Base-by-base conservation (phyloP, 2,113 vertebrate species). In the Coptodon rendalli region DNA sequence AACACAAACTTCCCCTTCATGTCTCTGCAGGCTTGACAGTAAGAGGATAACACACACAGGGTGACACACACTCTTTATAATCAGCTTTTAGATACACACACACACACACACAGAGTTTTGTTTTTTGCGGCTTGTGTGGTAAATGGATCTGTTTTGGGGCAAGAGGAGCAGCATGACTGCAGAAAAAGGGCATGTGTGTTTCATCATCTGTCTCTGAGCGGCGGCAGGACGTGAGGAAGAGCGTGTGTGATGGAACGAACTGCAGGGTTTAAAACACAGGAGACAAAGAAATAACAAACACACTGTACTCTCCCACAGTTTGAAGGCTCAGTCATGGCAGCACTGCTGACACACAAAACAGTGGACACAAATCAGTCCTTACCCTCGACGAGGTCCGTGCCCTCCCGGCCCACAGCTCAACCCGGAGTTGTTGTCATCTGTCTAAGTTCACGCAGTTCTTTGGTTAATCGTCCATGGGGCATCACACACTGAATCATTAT, bases 41-140 rank as follows among this genome's bases (percentile, higher is more conserved):
- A 43, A 86, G 80, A 73, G 57, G n/a, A 73, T 59, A 73, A 87
- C 68, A 78, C 82, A 82, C 78, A 73, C 80, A 48, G 9, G 14
- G 36, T 0, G 29, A 31, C 59, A 29, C 40, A 36, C 40, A 82
- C n/a, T 63, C 79, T 85, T 63, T 59, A 81, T 88, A 87, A 86
- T 54, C 53, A 38, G 81, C 80, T 61, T 68, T 80, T 52, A 84
- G 31, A 83, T 24, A 81, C 16, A 79, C 83, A 88, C 31, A 78
- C 16, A 82, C 10, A 66, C 66, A 84, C n/a, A 81, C 19, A 40
- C 1, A 79, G 0, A 24, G 45, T 78, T 78, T 31, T 19, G 71
- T 52, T 83, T 57, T 6, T 54, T 53, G 11, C 73, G 61, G 56
- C 86, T 82, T 89, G 89, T 87, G 87, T 78, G 83, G 86, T 84